Base-by-base conservation (phyloP, 2,888 invertebrate genomes). In the Chymomyza fuscimana region DNA sequence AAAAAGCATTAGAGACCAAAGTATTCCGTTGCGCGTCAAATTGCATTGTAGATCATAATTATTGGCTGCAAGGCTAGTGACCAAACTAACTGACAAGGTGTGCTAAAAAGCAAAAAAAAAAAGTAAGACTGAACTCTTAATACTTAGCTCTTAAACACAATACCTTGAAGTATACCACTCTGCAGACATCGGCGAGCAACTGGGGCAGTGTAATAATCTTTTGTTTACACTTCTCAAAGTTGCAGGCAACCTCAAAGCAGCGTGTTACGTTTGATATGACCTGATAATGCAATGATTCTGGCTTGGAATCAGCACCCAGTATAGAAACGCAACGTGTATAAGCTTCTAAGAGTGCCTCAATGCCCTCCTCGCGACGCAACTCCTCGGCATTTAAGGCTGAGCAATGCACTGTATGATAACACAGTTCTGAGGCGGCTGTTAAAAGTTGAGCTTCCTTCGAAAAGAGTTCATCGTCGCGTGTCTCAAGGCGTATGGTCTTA, bases 361-460 rank as follows among this genome's bases (percentile, higher is more conserved):
- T 93, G 0, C 99, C 99, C 69, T 96, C 96, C 92, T 99, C 99
- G 65, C 99, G 93, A 66, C 99, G 93, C 77, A 99, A 93, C 92
- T 99, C 99, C 92, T 99, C 99, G 0, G 99, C 99, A 92, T 99
- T 99, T 56, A 99, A 93, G 12, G 98, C 96, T 0, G 99, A 99
- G 92, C 99, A 99, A 82, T 96, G 95, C 4, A 99, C 97, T 0
- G 99, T 99, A 89, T 98, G 97, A 92, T 97, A 99, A 64, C 98
- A 97, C 40, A 99, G 94, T 92, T 98, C 98, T 77, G 96, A 96
- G 4, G 99, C 98, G 19, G 98, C 97, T 0, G 97, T 95, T 78
- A 99, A 92, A 52, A 99, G 92, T 32, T 96, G 96, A 0, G 94
- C 94, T 73, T 94, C 94, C 92, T 97, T 97, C 4, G 96, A 96